These are phyloP conservation scores for Apamea crenata DNA, from an alignment of 2,888 invertebrate genomes.

Conservation along the genomic window DNA sequence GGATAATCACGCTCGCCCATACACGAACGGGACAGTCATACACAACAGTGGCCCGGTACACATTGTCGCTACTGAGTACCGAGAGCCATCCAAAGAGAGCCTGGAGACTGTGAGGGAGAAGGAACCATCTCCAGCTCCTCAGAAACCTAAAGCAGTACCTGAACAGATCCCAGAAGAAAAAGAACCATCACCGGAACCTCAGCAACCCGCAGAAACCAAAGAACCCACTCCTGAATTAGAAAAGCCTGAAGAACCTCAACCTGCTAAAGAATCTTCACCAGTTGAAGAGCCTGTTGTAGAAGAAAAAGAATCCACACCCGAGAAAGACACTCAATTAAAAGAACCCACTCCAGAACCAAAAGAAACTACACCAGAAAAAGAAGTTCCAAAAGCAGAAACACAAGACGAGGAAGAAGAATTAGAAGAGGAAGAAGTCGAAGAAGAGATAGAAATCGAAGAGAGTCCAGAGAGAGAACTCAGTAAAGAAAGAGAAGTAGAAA, in stretches of 20 bases:
- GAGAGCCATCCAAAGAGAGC: slow-evolving; percentile 76
- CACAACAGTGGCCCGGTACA: slow-evolving; percentile 84
- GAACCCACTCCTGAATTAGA: slow-evolving; percentile 62
- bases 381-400: slow-evolving; percentile 20
- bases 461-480: slow-evolving; percentile 56
- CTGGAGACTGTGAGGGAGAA: slow-evolving; percentile 69
- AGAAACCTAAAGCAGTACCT: slow-evolving; percentile 61
- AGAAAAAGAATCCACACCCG: slow-evolving; percentile 37
- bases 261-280: slow-evolving; percentile 27
- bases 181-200: slow-evolving; percentile 40
- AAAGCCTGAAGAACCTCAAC: slow-evolving; percentile 40
- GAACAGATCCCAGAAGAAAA: slow-evolving; percentile 51
- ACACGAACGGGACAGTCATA: slow-evolving; percentile 85
- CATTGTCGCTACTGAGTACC: slow-evolving; percentile 84
- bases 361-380: slow-evolving; percentile 47
- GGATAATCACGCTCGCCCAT: slow-evolving; percentile 84
- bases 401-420: slow-evolving; percentile 45
- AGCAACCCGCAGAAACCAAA: slow-evolving; percentile 46
- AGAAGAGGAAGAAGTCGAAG: slow-evolving; percentile 56
- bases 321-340: slow-evolving; percentile 38
- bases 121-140: slow-evolving; percentile 52
- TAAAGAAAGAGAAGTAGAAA: slow-evolving; percentile 52
- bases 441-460: slow-evolving; percentile 48
- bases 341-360: slow-evolving; percentile 36
- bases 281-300: slow-evolving; percentile 23